A percentile compares a stretch with the other conserved stretches of the same genome.
These are phyloP conservation scores for Pachyramphus minor DNA, from an alignment of 2,113 vertebrate genomes.

Conservation along the genomic window DNA sequence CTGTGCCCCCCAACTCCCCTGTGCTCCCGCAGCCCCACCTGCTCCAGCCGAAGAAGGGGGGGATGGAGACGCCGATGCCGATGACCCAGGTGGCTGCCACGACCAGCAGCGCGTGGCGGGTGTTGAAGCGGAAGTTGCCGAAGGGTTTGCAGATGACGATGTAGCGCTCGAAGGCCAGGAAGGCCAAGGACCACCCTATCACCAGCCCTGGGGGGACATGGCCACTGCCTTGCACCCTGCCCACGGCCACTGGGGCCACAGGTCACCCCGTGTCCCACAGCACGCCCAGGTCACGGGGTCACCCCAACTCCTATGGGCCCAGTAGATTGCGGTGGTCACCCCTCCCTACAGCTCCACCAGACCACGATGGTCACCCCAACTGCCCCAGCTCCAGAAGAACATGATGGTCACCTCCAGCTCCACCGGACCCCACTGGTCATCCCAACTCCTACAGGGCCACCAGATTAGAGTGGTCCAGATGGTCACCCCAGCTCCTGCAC, in stretches of 20 bases:
- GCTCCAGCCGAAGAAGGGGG: constrained; percentile 86
- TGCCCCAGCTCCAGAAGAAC: neutral
- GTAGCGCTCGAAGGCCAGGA: constrained; percentile 81
- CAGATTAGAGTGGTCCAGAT: fast-evolving
- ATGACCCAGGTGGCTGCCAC: constrained; percentile 78
- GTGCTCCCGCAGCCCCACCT: constrained; percentile 45
- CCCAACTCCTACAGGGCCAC: neutral
- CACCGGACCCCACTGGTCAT: neutral
- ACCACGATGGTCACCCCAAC: neutral
- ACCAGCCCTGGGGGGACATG: constrained; percentile 63
- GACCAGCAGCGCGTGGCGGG: constrained; percentile 69
- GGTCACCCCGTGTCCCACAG: neutral
- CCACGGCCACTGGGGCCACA: neutral
- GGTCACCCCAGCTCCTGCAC: neutral
- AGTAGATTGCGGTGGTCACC: neutral
- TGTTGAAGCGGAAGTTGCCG: constrained; percentile 78
- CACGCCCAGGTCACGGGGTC: neutral
- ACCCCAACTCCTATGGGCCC: neutral
- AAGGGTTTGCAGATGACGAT: constrained; percentile 86
- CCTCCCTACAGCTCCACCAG: neutral
- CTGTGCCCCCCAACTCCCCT: neutral
- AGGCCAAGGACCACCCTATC: constrained; percentile 81
- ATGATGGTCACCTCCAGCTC: neutral
- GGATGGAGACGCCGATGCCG: constrained; percentile 70
- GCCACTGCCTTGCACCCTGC: fast-evolving